Evolutionary conservation across 2,888 invertebrate genomes (phyloP).

Genomic region (Temnothorax rugatulus): DNA sequence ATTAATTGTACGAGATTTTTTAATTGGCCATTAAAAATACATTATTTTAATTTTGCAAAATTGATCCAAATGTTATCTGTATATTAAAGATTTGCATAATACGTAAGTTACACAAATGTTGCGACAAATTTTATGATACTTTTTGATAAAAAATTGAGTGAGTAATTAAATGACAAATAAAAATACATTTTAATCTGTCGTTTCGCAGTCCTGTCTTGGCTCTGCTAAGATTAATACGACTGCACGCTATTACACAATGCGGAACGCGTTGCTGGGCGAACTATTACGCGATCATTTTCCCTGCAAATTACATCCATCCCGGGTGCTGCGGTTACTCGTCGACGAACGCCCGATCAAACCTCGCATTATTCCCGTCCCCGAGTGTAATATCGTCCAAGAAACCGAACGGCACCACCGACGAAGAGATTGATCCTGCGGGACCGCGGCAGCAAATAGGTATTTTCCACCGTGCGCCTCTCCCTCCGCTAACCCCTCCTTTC

Average conservation of each 20-base stretch:
- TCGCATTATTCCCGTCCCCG: conserved; percentile 66
- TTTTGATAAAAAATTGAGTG: neutral
- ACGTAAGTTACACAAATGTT: neutral
- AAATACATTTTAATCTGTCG: neutral
- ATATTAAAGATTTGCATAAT: neutral
- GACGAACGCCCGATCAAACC: conserved; percentile 57
- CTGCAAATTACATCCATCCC: conserved; percentile 67
- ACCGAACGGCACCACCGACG: conserved; percentile 62
- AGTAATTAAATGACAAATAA: neutral
- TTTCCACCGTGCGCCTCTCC: conserved; percentile 39
- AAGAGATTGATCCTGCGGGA: conserved; percentile 71
- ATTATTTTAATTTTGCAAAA: neutral
- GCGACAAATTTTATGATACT: neutral
- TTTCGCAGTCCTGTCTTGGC: neutral
- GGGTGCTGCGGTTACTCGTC: conserved; percentile 56
- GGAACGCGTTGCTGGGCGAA: conserved; percentile 51
- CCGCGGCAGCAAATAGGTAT: conserved; percentile 60
- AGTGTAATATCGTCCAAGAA: conserved; percentile 59
- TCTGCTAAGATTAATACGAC: conserved; percentile 34
- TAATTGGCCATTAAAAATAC: neutral
- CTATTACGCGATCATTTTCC: conserved; percentile 70
- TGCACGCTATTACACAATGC: conserved; percentile 39
- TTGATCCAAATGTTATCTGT: neutral
- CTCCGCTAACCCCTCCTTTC: neutral
- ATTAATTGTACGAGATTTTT: neutral